phyloP scores from a whole-genome alignment of 2,888 invertebrate genomes.

The Drosophila rubida region DNA sequence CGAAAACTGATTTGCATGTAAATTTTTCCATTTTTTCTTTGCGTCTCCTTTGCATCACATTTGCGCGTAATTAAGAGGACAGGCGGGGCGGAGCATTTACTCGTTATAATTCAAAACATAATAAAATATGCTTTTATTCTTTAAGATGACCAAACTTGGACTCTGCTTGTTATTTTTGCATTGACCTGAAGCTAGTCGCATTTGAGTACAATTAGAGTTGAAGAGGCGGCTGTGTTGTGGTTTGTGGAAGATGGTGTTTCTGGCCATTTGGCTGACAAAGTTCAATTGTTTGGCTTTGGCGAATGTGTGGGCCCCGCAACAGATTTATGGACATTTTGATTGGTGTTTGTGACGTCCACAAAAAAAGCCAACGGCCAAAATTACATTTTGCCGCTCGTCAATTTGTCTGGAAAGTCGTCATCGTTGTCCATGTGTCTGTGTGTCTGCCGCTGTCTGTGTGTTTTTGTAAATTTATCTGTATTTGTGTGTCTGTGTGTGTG shows the following conservation, averaged over 20 bases:
- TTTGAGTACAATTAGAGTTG: not conserved
- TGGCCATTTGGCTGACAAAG: slow-evolving; percentile 43
- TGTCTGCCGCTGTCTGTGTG: slow-evolving; percentile 14
- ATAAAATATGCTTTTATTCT: not conserved
- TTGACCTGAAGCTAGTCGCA: not conserved
- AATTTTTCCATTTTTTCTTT: slow-evolving; percentile 42
- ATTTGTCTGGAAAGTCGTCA: slow-evolving; percentile 49
- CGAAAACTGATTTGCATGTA: slow-evolving; percentile 69
- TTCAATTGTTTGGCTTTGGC: slow-evolving; percentile 51
- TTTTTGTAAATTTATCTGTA: slow-evolving; percentile 3
- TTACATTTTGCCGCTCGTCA: slow-evolving; percentile 60
- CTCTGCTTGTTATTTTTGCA: slow-evolving; percentile 6
- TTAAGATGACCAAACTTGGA: slow-evolving; percentile 4
- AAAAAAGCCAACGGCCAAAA: slow-evolving; percentile 58
- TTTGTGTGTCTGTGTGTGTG: slow-evolving; percentile 13
- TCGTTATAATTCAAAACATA: not conserved
- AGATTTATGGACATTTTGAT: slow-evolving; percentile 75
- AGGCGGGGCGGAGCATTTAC: not conserved
- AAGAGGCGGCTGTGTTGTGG: not conserved
- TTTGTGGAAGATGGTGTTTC: not conserved
- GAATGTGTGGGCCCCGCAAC: slow-evolving; percentile 62
- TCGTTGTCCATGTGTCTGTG: slow-evolving; percentile 6
- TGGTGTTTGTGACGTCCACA: slow-evolving; percentile 57
- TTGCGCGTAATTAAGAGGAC: slow-evolving; percentile 15
- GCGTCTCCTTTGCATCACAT: slow-evolving; percentile 5